Evolutionary conservation across 2,113 vertebrate genomes (phyloP).

Genomic region (Ammodytes marinus): DNA sequence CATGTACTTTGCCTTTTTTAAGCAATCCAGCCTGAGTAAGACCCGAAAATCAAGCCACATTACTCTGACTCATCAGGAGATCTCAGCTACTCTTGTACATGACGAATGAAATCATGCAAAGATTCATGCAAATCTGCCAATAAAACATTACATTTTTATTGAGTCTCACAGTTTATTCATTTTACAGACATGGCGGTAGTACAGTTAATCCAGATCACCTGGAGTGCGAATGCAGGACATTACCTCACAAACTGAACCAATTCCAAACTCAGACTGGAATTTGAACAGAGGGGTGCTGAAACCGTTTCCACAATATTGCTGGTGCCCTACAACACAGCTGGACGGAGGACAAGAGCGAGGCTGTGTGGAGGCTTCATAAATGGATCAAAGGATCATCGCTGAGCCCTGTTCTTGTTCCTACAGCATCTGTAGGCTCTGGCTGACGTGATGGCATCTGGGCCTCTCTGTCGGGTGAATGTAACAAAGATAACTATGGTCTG

Average conservation of each 20-base stretch:
- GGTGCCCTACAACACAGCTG: constrained; percentile 27
- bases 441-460: not conserved
- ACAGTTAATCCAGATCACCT: not conserved
- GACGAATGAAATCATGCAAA: no score
- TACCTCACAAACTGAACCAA: not conserved
- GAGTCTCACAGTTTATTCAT: no score
- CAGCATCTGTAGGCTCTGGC: not conserved
- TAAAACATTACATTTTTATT: no score
- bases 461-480: not conserved
- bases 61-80: no score
- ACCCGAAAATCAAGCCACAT: no score
- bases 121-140: no score
- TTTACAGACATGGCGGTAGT: accelerated
- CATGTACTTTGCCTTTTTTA: no score
- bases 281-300: not conserved
- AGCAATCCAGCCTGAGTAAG: no score
- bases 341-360: not conserved
- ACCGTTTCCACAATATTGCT: not conserved
- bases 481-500: not conserved
- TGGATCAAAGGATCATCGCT: constrained; percentile 40
- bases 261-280: not conserved
- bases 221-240: not conserved
- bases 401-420: not conserved
- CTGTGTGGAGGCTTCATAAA: not conserved
- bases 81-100: no score